Evolutionary conservation across 2,888 invertebrate genomes (phyloP).

Genomic region (Rhagonycha lutea): DNA sequence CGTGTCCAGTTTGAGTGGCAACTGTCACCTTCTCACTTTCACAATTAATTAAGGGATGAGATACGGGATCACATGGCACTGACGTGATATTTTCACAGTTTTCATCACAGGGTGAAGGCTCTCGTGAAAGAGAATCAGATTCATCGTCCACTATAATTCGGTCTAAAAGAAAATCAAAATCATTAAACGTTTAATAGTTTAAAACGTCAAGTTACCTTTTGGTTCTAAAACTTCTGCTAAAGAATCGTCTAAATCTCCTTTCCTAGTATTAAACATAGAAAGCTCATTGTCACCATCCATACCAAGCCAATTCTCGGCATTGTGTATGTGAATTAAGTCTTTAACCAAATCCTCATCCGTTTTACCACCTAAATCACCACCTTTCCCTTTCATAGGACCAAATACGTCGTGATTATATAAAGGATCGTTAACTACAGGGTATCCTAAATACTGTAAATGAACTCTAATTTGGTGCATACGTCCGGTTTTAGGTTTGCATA

Average conservation of each 20-base stretch:
- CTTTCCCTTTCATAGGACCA: conserved; percentile 90
- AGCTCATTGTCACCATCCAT: conserved; percentile 87
- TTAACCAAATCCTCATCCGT: conserved; percentile 85
- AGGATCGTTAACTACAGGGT: conserved; percentile 96
- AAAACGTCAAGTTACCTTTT: conserved; percentile 44
- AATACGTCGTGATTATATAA: conserved; percentile 96
- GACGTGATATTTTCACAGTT: conserved; percentile 53
- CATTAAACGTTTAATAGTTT: not conserved
- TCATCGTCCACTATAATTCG: conserved; percentile 64
- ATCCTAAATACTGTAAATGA: conserved; percentile 96
- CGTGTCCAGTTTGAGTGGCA: conserved; percentile 85
- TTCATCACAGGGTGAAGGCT: conserved; percentile 73
- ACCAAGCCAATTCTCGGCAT: conserved; percentile 92
- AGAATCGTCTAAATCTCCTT: conserved; percentile 69
- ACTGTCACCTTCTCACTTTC: conserved; percentile 68
- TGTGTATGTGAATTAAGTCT: conserved; percentile 89
- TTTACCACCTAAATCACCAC: conserved; percentile 86
- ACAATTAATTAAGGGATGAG: conserved; percentile 51
- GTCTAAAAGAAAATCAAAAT: conserved; percentile 39
- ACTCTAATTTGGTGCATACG: conserved; percentile 99
- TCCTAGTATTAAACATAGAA: conserved; percentile 75
- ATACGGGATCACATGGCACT: conserved; percentile 46
- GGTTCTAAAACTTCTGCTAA: conserved; percentile 50
- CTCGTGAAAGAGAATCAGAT: conserved; percentile 67
- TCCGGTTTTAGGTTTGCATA: conserved; percentile 93